Percentiles rank a stretch among this genome's conserved stretches.
phyloP scores from a whole-genome alignment of 1,140 invertebrate genomes.

The Trachelipus rathkii region DNA sequence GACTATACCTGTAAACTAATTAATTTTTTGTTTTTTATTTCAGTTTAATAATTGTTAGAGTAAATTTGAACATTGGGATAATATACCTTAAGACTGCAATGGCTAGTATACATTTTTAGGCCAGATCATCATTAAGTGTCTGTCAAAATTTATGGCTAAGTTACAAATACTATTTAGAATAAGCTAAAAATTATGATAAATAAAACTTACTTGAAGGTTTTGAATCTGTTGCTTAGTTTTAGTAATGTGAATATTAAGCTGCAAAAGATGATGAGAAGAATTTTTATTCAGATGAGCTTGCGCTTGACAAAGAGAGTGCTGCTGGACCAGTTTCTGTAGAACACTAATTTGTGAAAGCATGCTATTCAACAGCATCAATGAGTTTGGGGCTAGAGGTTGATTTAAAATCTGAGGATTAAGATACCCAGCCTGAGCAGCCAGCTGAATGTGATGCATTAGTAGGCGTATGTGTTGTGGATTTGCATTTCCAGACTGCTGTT shows the following conservation, averaged over 20 bases:
- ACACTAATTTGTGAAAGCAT: constrained; percentile 80
- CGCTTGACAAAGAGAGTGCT: constrained; percentile 60
- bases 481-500: constrained; percentile 63
- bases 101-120: too few species aligned
- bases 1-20: too few species aligned
- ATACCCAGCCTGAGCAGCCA: constrained; percentile 86
- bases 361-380: constrained; percentile 75
- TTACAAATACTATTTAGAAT: too few species aligned
- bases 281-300: constrained; percentile 49
- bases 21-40: too few species aligned
- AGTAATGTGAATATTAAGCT: constrained; percentile 74
- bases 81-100: too few species aligned
- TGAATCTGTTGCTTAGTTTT: constrained; percentile 91
- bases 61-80: too few species aligned
- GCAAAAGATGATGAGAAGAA: constrained; percentile 57
- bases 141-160: too few species aligned
- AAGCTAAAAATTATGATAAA: too few species aligned
- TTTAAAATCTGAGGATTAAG: constrained; percentile 84
- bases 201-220: constrained; percentile 62
- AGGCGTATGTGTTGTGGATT: constrained; percentile 75
- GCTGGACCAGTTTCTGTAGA: constrained; percentile 62
- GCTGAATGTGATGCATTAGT: constrained; percentile 90
- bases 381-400: constrained; percentile 89
- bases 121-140: too few species aligned
- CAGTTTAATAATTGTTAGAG: too few species aligned